Base-by-base conservation (phyloP, 1,140 invertebrate genomes). In the Armadillidium nasatum region DNA sequence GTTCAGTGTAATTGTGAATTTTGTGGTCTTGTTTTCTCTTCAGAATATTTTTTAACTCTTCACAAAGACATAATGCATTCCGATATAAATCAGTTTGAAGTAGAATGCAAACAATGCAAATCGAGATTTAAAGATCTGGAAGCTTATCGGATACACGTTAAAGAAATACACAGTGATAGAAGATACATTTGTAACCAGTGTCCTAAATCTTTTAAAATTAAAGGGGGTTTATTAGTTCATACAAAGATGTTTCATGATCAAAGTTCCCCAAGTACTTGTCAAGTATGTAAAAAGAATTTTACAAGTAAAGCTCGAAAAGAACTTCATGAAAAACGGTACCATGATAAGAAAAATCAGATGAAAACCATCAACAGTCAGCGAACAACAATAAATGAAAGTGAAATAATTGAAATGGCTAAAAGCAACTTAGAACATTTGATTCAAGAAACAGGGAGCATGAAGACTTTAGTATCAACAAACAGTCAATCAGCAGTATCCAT, bases 61-160 rank as follows among this genome's bases (percentile, higher is more conserved):
- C 79, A 80, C 66, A 80, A 80, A 66, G 79, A 80, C 66, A 76
- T 80, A n/a, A 80, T 80, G 19, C 79, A 80, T 70, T 66, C 75
- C 33, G 76, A 76, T 68, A 76, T 73, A 9, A 54, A 76, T 33
- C 71, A 44, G 11, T 80, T 80, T 46, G 77, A 80, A 60, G 79
- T 80, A 11, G 73, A 75, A n/a, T 80, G 79, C 69, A 80, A 80
- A 43, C n/a, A 77, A 44, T 80, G 79, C 72, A 76, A 76, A 73
- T 70, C 69, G 13, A 78, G 77, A 60, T 80, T 80, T 69, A 76
- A 78, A 23, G 72, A 74, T 23, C 74, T 80, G 22, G 79, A 80
- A 67, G 43, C 76, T 11, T 80, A 80, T 60, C 60, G 79, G 43
- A 73, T 78, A 45, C 79, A 80, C 22, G 79, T 80, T 4, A 71